These are phyloP conservation scores for Drosophila limbata DNA, from an alignment of 2,888 invertebrate species.

Conservation along the genomic window DNA sequence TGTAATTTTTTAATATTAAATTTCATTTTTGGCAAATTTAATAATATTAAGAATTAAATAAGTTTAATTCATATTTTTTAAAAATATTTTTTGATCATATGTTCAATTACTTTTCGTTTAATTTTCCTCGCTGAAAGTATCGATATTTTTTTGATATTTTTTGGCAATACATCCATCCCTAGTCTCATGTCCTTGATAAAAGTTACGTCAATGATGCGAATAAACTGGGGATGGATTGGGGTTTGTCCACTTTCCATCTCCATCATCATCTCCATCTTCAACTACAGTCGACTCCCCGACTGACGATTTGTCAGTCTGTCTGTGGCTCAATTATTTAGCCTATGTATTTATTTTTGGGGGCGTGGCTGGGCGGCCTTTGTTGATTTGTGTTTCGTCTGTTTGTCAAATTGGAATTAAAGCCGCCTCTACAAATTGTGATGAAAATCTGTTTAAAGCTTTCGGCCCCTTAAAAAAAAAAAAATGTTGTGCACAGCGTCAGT, in stretches of 20 bases:
- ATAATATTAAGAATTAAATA: too few relatives aligned
- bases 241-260: slow-evolving; percentile 8
- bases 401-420: slow-evolving; percentile 55
- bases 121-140: background rate
- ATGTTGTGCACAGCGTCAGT: slow-evolving; percentile 28
- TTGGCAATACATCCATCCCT: slow-evolving; percentile 7
- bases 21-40: too few relatives aligned
- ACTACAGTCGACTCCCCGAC: background rate
- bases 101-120: background rate
- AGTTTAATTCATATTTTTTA: too few relatives aligned
- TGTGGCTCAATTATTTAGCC: slow-evolving; percentile 69
- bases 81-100: too few relatives aligned
- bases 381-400: slow-evolving; percentile 43
- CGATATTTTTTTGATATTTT: background rate
- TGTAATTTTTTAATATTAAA: too few relatives aligned
- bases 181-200: slow-evolving; percentile 63
- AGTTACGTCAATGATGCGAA: slow-evolving; percentile 29
- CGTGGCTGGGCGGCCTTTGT: slow-evolving; percentile 9
- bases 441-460: slow-evolving; percentile 60
- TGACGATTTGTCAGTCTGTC: slow-evolving; percentile 1
- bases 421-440: slow-evolving; percentile 31
- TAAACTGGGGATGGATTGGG: slow-evolving; percentile 4
- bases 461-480: slow-evolving; percentile 17
- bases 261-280: background rate
- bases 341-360: slow-evolving; percentile 53